Evolutionary conservation across 2,888 invertebrate species (phyloP).

Genomic region (Ormia ochracea): DNA sequence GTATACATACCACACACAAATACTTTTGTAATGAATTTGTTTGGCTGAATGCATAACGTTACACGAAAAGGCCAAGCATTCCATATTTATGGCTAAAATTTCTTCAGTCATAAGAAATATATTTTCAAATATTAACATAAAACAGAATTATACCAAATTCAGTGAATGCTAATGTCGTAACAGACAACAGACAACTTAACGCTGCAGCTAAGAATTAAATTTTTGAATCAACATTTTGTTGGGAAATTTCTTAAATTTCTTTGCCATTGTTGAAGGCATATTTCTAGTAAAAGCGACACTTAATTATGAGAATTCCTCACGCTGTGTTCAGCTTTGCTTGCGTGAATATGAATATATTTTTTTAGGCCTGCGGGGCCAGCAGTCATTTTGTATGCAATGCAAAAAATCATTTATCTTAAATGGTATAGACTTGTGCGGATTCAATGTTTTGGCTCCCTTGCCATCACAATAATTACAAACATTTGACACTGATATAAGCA

Average conservation of each 20-base stretch:
- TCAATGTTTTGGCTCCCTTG: neutral
- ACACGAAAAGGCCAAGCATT: neutral
- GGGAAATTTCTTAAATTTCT: neutral
- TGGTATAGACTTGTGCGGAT: neutral
- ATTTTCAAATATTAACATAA: neutral
- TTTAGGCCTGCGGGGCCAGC: neutral
- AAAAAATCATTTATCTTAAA: conserved; percentile 6
- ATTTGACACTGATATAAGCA: conserved; percentile 8
- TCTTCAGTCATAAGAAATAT: neutral
- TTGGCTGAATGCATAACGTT: neutral
- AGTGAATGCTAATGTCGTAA: neutral
- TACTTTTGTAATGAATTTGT: neutral
- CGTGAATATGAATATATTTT: neutral
- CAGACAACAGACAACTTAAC: conserved; percentile 3
- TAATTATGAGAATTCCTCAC: neutral
- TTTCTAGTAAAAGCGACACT: no score
- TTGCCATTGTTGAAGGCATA: neutral
- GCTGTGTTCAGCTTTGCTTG: neutral
- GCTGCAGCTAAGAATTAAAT: neutral
- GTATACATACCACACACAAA: neutral
- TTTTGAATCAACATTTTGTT: neutral
- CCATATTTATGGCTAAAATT: neutral
- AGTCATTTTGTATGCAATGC: neutral
- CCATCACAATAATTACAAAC: neutral
- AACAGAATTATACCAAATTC: neutral